These are phyloP conservation scores for Catagonus wagneri DNA, from an alignment of 2,113 vertebrate genomes.

Conservation along the genomic window DNA sequence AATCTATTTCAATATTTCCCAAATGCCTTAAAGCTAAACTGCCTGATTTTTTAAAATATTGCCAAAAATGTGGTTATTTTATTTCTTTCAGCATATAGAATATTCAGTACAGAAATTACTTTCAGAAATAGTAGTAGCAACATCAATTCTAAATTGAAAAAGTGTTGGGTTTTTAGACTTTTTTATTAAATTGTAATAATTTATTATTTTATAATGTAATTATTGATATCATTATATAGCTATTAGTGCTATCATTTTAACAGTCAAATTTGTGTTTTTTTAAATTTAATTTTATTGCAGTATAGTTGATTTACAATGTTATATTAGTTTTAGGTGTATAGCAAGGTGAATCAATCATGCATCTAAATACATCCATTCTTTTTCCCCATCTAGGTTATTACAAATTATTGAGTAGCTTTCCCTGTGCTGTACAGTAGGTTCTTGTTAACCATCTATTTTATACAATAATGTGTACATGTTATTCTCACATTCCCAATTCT, in stretches of 20 bases:
- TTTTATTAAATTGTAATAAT: neutral
- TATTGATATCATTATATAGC: neutral
- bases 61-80: neutral
- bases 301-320: too few species aligned
- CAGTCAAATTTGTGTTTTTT: neutral
- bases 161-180: too few species aligned
- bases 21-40: neutral
- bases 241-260: neutral
- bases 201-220: neutral
- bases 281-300: neutral
- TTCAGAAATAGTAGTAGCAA: neutral
- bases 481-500: too few species aligned
- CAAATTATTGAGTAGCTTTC: too few species aligned
- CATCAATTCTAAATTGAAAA: too few species aligned
- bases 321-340: too few species aligned
- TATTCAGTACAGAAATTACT: neutral
- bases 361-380: too few species aligned
- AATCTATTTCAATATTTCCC: neutral
- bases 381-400: too few species aligned
- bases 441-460: too few species aligned
- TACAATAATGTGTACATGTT: too few species aligned
- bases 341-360: too few species aligned
- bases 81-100: neutral
- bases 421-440: too few species aligned
- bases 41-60: constrained; percentile 43